Base-by-base conservation (phyloP, 2,888 invertebrate species). In the Aspidapion aeneum region DNA sequence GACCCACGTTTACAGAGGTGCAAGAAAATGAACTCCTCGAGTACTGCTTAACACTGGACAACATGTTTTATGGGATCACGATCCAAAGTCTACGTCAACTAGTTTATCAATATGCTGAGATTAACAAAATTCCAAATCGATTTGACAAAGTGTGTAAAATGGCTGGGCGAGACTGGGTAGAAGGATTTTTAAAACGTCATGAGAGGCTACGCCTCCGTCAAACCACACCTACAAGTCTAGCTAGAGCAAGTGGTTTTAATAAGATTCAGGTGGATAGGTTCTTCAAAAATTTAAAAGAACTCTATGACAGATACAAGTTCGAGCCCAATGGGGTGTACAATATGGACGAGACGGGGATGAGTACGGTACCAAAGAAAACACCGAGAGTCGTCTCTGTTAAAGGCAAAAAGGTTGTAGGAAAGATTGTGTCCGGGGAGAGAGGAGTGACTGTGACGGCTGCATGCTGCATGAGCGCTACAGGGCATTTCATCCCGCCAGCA, bases 381-480 rank as follows among this genome's bases (percentile, higher is more conserved):
- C 51, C 59, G 1, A 59, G 50, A 51, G 59, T 59, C n/a, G 50
- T 58, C 2, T 58, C 19, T 1, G 17, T 58, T 21, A 58, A 58
- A 50, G 51, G 50, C 17, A 58, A 58, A 49, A 58, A 50, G n/a
- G 49, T 48, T 9, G 50, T 58, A 16, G 49, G 49, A 48, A 50
- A 58, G 50, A 51, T 58, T 50, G 58, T 50, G 21, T 58, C 58
- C 7, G 58, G 19, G 51, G n/a, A n/a, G n/a, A n/a, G n/a, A n/a
- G n/a, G n/a, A n/a, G n/a, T n/a, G n/a, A n/a, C n/a, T n/a, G n/a
- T n/a, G n/a, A n/a, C n/a, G n/a, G n/a, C 19, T n/a, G 49, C 50
- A 19, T 51, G 20, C 17, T 52, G 59, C 21, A n/a, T 51, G 2
- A 59, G 51, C 21, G 59, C 59, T 18, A 59, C 59, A 9, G 59